A percentile compares a stretch with the other conserved stretches of the same genome.
These are phyloP conservation scores for Enchytraeus crypticus DNA, from an alignment of 2,888 invertebrate genomes.

Conservation along the genomic window DNA sequence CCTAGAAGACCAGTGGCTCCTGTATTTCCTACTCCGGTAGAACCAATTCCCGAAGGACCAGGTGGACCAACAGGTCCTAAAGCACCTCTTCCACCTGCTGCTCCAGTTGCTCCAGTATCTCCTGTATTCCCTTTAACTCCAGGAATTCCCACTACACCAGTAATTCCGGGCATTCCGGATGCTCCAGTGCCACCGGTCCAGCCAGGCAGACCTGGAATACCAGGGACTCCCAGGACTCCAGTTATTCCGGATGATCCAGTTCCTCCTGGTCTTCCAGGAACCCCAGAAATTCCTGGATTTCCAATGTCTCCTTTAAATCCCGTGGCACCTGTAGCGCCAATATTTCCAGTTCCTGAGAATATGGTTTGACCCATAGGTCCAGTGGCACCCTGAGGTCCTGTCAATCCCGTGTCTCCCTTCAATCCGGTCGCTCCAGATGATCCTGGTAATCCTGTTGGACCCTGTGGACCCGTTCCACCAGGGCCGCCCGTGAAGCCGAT, in stretches of 20 bases:
- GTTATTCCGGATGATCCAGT: conserved; percentile 42
- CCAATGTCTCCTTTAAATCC: background rate
- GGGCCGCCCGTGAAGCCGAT: background rate
- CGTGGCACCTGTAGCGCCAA: background rate
- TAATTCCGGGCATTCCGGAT: background rate
- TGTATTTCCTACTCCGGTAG: background rate
- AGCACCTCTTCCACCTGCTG: background rate
- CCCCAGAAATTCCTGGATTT: background rate
- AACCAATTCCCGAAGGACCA: background rate
- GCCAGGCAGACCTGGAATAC: conserved; percentile 16
- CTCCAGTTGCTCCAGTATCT: background rate
- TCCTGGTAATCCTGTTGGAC: background rate
- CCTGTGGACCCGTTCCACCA: background rate
- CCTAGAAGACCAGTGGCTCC: background rate
- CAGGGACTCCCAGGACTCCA: conserved; percentile 49
- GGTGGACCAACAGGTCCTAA: background rate
- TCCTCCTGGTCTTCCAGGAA: background rate
- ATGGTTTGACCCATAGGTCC: background rate
- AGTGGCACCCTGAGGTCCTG: background rate
- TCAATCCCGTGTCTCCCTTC: background rate
- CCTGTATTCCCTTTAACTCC: background rate
- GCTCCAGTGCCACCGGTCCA: conserved; percentile 8
- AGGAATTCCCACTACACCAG: background rate
- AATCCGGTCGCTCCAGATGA: background rate
- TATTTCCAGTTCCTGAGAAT: background rate